phyloP scores from a whole-genome alignment of 2,113 vertebrate genomes.

The Blennius ocellaris region DNA sequence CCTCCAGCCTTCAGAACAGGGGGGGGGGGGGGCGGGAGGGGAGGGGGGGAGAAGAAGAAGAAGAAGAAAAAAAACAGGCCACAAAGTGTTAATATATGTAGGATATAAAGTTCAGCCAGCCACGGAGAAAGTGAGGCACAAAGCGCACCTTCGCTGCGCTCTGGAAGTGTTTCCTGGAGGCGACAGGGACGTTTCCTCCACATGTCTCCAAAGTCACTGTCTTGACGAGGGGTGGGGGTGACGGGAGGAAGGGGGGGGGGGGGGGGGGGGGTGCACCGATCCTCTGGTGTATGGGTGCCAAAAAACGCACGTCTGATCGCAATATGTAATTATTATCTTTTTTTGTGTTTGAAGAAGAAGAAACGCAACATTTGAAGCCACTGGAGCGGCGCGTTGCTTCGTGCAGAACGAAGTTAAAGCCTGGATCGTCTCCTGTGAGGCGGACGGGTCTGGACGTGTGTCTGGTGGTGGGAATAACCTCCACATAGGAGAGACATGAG shows the following conservation, averaged over 20 bases:
- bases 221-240: background rate
- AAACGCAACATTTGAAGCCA: no score
- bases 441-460: background rate
- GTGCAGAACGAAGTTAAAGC: no score
- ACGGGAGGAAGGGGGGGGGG: no score
- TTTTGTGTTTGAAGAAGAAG: no score
- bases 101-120: constrained; percentile 70
- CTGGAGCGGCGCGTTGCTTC: no score
- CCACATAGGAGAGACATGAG: background rate
- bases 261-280: constrained; percentile 13
- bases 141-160: constrained; percentile 22
- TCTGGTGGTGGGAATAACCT: background rate
- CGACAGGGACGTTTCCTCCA: constrained; percentile 34
- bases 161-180: background rate
- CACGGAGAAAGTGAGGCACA: constrained; percentile 38
- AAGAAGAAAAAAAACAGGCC: constrained; percentile 75
- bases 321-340: no score
- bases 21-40: constrained; percentile 11
- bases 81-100: constrained; percentile 83
- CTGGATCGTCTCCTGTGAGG: background rate
- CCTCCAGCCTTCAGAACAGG: constrained; percentile 66
- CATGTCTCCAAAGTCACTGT: constrained; percentile 28
- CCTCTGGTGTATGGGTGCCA: constrained; percentile 11
- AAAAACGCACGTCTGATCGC: no score
- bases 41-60: background rate